A percentile compares a stretch with the other conserved stretches of the same genome.
phyloP scores from a whole-genome alignment of 1,140 invertebrate species.

The Drosophila fuyamai region DNA sequence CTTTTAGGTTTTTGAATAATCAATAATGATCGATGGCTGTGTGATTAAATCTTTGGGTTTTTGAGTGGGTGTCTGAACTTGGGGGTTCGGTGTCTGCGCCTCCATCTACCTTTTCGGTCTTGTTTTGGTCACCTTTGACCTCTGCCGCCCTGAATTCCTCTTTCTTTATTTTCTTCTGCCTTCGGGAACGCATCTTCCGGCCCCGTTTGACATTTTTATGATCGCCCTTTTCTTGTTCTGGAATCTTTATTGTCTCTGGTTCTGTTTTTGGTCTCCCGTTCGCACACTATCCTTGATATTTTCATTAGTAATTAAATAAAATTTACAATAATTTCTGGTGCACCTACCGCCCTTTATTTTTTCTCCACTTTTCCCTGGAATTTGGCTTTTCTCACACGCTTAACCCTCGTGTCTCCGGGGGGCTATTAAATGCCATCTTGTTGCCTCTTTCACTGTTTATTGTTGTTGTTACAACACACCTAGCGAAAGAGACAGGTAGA shows the following conservation, averaged over 20 bases:
- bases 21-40: slow-evolving; percentile 55
- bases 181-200: slow-evolving; percentile 41
- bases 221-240: slow-evolving; percentile 50
- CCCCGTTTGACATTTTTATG: slow-evolving; percentile 65
- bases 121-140: slow-evolving; percentile 48
- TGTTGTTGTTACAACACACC: slow-evolving; percentile 61
- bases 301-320: slow-evolving; percentile 82
- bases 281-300: slow-evolving; percentile 61
- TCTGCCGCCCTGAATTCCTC: slow-evolving; percentile 35
- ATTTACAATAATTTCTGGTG: slow-evolving; percentile 77
- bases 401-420: slow-evolving; percentile 62
- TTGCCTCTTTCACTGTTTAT: slow-evolving; percentile 26
- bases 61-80: slow-evolving; percentile 46
- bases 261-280: slow-evolving; percentile 10
- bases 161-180: slow-evolving; percentile 17
- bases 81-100: background rate
- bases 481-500: slow-evolving; percentile 7
- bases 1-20: slow-evolving; percentile 6
- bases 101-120: slow-evolving; percentile 8
- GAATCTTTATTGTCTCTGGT: slow-evolving; percentile 58
- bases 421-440: slow-evolving; percentile 74
- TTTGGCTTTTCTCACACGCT: slow-evolving; percentile 66
- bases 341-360: slow-evolving; percentile 18
- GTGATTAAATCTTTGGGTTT: slow-evolving; percentile 9
- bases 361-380: slow-evolving; percentile 18